Percentiles rank a stretch among this genome's conserved stretches.
These are phyloP conservation scores for Omphaloscelis lunosa DNA, from an alignment of 2,888 invertebrate species.

Conservation along the genomic window DNA sequence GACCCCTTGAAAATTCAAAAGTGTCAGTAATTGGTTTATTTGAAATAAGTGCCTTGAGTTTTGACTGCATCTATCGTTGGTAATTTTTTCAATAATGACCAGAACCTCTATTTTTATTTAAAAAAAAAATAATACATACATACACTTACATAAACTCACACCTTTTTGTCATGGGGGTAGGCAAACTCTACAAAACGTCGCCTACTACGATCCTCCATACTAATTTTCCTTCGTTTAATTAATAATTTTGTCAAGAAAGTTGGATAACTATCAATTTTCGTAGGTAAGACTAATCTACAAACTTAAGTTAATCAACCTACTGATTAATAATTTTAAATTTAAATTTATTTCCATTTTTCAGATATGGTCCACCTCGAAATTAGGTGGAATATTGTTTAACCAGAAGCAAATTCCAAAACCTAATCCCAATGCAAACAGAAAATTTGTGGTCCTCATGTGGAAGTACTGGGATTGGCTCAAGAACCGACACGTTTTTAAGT, in stretches of 20 bases:
- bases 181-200: background rate
- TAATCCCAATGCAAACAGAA: constrained; percentile 43
- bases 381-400: constrained; percentile 70
- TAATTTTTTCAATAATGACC: background rate
- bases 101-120: background rate
- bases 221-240: background rate
- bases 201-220: background rate
- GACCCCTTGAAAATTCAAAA: too few relatives aligned
- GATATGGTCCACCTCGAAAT: constrained; percentile 76
- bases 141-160: background rate
- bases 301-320: background rate
- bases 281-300: background rate
- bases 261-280: background rate
- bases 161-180: background rate
- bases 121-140: background rate
- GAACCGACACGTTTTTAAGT: constrained; percentile 89
- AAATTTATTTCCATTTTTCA: constrained; percentile 63
- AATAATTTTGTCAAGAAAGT: background rate
- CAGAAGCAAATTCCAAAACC: constrained; percentile 19
- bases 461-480: constrained; percentile 85
- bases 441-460: constrained; percentile 44
- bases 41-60: too few relatives aligned
- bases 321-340: too few relatives aligned
- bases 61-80: background rate
- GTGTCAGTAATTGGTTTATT: too few relatives aligned